A percentile compares a stretch with the other conserved stretches of the same genome.
Conservation (phyloP, 2,888 invertebrate species). For the Macaria liturata region DNA sequence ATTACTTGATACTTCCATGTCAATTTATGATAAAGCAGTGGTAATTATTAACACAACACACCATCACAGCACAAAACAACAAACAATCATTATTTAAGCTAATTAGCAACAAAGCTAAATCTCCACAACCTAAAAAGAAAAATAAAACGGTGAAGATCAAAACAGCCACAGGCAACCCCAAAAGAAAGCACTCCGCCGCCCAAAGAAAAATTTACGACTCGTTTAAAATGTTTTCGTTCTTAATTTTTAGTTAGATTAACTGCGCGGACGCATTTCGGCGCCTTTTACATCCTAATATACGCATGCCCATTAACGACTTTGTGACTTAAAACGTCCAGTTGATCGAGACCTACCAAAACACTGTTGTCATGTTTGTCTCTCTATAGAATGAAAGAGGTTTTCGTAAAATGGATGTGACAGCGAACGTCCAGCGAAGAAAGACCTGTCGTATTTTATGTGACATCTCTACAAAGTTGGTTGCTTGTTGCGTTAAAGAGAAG, state of each 20-base stretch:
- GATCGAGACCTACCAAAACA: conserved; percentile 32
- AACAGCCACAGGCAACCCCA: conserved; percentile 56
- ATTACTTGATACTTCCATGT: too few species aligned
- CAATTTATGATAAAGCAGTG: too few species aligned
- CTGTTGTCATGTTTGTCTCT: background rate
- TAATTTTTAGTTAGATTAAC: conserved; percentile 77
- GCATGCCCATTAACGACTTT: conserved; percentile 58
- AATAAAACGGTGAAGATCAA: conserved; percentile 25
- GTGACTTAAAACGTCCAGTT: conserved; percentile 54
- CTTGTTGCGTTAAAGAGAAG: background rate
- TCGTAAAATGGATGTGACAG: conserved; percentile 16
- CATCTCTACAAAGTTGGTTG: background rate
- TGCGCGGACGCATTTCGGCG: conserved; percentile 65
- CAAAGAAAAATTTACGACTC: conserved; percentile 63
- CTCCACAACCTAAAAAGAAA: background rate
- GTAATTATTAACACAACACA: too few species aligned
- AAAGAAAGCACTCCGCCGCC: conserved; percentile 53
- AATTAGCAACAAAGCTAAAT: too few species aligned
- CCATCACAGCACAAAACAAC: too few species aligned
- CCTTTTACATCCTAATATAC: conserved; percentile 70
- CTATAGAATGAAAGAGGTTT: conserved; percentile 15
- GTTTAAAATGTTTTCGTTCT: conserved; percentile 78
- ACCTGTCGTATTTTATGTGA: conserved; percentile 1
- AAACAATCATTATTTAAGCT: too few species aligned
- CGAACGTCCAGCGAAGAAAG: conserved; percentile 17